Conservation (phyloP, 2,797 vertebrate genomes). For the Delichon dasypus region DNA sequence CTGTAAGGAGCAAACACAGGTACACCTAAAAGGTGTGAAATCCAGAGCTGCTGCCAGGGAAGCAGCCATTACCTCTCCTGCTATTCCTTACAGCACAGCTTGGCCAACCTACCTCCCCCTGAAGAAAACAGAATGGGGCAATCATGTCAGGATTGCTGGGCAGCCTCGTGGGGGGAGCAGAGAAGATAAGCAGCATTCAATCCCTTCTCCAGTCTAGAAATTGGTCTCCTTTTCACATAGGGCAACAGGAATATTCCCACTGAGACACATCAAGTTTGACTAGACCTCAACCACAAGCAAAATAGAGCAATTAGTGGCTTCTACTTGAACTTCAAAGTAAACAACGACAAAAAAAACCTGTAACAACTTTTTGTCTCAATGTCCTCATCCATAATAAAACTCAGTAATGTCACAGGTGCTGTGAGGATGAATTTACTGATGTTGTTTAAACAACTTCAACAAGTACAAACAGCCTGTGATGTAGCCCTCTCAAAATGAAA, state of each 20-base stretch:
- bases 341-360: not conserved
- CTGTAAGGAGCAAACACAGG: not conserved
- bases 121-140: not conserved
- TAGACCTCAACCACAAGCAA: not conserved
- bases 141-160: not conserved
- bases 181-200: not conserved
- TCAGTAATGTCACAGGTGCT: not conserved
- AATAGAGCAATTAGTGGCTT: not conserved
- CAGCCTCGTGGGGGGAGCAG: not conserved
- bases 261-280: not conserved
- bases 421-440: not conserved
- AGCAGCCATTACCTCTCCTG: not conserved
- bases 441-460: not conserved
- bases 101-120: not conserved
- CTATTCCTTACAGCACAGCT: not conserved
- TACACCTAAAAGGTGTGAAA: constrained; percentile 18
- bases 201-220: not conserved
- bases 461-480: not conserved
- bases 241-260: not conserved
- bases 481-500: not conserved
- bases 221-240: not conserved
- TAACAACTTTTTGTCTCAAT: not conserved
- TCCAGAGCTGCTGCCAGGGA: not conserved
- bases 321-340: not conserved
- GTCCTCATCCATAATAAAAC: not conserved